These are phyloP conservation scores for Gnatocerus cornutus DNA, from an alignment of 2,888 invertebrate genomes.

Conservation along the genomic window DNA sequence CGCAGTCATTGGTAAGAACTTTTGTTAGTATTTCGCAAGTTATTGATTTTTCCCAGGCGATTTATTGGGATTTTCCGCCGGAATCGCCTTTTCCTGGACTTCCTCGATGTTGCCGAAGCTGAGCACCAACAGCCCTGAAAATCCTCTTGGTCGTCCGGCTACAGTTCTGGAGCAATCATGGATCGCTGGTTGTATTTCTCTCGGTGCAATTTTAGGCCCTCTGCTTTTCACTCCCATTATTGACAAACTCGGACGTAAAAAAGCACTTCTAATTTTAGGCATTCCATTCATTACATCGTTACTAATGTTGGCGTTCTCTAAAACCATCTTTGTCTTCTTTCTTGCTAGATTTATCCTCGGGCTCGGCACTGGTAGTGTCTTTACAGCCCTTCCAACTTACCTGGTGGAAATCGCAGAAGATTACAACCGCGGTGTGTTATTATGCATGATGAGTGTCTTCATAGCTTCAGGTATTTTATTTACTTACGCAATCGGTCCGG, in stretches of 20 bases:
- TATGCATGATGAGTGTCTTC: constrained; percentile 52
- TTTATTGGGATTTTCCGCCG: constrained; percentile 42
- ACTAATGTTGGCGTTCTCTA: constrained; percentile 54
- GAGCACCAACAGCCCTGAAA: constrained; percentile 50
- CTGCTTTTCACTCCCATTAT: constrained; percentile 53
- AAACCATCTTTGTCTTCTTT: constrained; percentile 65
- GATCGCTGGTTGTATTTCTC: constrained; percentile 56
- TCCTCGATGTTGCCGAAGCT: constrained; percentile 59
- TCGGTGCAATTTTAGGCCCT: constrained; percentile 59
- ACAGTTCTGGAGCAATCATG: constrained; percentile 57
- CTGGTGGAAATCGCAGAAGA: constrained; percentile 89
- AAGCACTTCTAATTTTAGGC: constrained; percentile 76
- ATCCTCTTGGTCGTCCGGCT: constrained; percentile 55
- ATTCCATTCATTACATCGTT: constrained; percentile 77
- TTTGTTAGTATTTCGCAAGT: constrained; percentile 1
- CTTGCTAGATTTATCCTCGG: constrained; percentile 77
- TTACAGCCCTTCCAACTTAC: constrained; percentile 87
- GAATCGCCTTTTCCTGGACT: constrained; percentile 57
- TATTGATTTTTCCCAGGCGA: constrained; percentile 41
- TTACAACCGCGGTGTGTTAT: constrained; percentile 80
- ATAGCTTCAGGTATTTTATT: constrained; percentile 49
- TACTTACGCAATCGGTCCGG: constrained; percentile 55
- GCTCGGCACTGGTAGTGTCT: constrained; percentile 79
- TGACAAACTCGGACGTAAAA: constrained; percentile 75
- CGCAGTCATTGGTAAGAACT: constrained; percentile 13